Percentiles rank a stretch among this genome's conserved stretches.
Evolutionary conservation across 2,888 invertebrate species (phyloP).

Genomic region (Eurois occulta): DNA sequence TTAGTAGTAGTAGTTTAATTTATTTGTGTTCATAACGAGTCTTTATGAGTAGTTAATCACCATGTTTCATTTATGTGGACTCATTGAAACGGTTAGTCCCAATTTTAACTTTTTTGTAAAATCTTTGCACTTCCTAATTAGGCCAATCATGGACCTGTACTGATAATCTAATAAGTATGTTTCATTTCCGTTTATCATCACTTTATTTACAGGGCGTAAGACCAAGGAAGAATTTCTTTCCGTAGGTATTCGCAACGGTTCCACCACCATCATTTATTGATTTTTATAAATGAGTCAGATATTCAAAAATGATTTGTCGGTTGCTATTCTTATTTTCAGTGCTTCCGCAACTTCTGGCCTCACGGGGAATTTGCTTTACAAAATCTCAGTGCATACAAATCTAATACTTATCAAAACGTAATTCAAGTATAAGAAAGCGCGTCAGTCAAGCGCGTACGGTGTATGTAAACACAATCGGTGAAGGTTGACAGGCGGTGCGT

Average conservation of each 20-base stretch:
- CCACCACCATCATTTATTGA: neutral
- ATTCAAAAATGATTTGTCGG: neutral
- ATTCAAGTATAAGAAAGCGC: slow-evolving; percentile 60
- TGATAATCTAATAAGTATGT: neutral
- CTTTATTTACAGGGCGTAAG: neutral
- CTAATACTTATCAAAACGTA: slow-evolving; percentile 56
- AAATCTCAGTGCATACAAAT: slow-evolving; percentile 50
- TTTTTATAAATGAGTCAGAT: neutral
- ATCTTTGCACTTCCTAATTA: neutral
- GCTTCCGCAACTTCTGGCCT: slow-evolving; percentile 19
- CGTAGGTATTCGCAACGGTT: neutral
- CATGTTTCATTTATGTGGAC: slow-evolving; percentile 28
- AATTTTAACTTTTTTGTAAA: neutral
- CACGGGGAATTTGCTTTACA: slow-evolving; percentile 50
- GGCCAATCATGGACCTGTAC: neutral
- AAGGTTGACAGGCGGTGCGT: slow-evolving; percentile 62
- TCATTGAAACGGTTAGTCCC: slow-evolving; percentile 3
- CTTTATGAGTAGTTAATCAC: slow-evolving; percentile 5
- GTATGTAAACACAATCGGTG: slow-evolving; percentile 65
- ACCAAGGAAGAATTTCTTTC: neutral
- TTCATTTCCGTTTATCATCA: neutral
- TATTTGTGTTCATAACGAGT: slow-evolving; percentile 1
- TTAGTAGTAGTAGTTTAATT: neutral
- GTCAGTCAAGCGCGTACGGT: slow-evolving; percentile 56
- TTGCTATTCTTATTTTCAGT: neutral